Evolutionary conservation across 2,888 invertebrate genomes (phyloP).

Genomic region (Epistrophe eligans): DNA sequence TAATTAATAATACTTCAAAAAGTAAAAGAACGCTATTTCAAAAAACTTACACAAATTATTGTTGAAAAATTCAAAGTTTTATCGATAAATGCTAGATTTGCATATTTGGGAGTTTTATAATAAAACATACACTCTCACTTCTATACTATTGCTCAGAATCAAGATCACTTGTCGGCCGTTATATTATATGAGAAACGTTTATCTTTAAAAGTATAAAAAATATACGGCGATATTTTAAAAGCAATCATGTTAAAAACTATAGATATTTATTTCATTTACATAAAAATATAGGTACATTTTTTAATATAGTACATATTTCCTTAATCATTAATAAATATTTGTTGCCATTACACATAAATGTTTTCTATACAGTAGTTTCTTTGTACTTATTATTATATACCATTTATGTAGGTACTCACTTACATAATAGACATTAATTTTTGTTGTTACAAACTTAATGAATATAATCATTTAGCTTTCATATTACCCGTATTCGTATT

Average conservation of each 20-base stretch:
- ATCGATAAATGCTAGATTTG: too few species aligned
- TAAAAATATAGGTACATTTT: slow-evolving; percentile 38
- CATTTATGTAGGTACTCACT: slow-evolving; percentile 43
- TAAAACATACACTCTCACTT: too few species aligned
- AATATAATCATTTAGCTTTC: slow-evolving; percentile 47
- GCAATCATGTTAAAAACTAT: slow-evolving; percentile 9
- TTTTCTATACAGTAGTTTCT: slow-evolving; percentile 40
- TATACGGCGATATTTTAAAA: background rate
- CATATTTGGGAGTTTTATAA: too few species aligned
- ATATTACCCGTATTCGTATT: slow-evolving; percentile 67
- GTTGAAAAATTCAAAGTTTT: too few species aligned
- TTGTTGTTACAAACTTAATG: slow-evolving; percentile 13
- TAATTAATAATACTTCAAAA: too few species aligned
- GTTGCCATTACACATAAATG: slow-evolving; percentile 1
- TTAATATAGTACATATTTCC: background rate
- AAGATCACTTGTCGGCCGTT: too few species aligned
- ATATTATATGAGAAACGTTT: too few species aligned
- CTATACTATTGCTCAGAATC: too few species aligned
- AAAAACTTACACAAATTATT: too few species aligned
- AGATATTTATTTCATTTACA: slow-evolving; percentile 51
- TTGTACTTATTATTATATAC: slow-evolving; percentile 56
- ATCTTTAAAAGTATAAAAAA: background rate
- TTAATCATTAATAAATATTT: slow-evolving; percentile 23
- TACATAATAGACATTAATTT: slow-evolving; percentile 23
- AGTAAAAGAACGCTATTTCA: too few species aligned